Evolutionary conservation across 2,888 invertebrate species (phyloP).

Genomic region (Eucriotettix oculatus): DNA sequence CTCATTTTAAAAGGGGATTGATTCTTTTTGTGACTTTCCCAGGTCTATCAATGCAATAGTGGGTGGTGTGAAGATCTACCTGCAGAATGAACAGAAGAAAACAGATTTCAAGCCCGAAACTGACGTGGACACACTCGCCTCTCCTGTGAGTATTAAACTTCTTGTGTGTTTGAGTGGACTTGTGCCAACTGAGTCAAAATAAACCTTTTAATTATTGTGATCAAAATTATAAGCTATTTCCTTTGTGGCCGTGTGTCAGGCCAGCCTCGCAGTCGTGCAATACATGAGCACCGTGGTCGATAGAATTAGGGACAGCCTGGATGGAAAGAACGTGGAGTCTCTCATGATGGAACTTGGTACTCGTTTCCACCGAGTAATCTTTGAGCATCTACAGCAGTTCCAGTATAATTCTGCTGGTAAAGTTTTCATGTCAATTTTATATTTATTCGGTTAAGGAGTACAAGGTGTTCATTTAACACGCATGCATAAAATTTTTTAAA

Average conservation of each 20-base stretch:
- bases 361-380: conserved; percentile 82
- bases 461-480: no score
- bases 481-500: no score
- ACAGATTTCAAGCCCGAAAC: conserved; percentile 83
- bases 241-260: conserved; percentile 31
- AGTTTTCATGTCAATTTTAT: no score
- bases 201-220: background rate
- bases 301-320: conserved; percentile 64
- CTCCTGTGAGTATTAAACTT: conserved; percentile 40
- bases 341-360: conserved; percentile 79
- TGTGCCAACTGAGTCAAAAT: background rate
- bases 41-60: conserved; percentile 71
- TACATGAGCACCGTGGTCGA: conserved; percentile 61
- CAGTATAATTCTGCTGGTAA: conserved; percentile 84
- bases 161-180: no score
- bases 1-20: background rate
- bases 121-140: conserved; percentile 65
- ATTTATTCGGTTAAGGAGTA: no score
- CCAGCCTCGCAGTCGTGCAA: conserved; percentile 68
- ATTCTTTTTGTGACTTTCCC: background rate
- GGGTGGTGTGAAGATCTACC: conserved; percentile 77
- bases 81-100: conserved; percentile 88
- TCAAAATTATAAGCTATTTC: background rate
- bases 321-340: conserved; percentile 81
- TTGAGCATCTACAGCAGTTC: conserved; percentile 86